Evolutionary conservation across 2,113 vertebrate genomes (phyloP), one percentile per base, ranked within the genome.

Genomic region (Apteryx mantelli): DNA sequence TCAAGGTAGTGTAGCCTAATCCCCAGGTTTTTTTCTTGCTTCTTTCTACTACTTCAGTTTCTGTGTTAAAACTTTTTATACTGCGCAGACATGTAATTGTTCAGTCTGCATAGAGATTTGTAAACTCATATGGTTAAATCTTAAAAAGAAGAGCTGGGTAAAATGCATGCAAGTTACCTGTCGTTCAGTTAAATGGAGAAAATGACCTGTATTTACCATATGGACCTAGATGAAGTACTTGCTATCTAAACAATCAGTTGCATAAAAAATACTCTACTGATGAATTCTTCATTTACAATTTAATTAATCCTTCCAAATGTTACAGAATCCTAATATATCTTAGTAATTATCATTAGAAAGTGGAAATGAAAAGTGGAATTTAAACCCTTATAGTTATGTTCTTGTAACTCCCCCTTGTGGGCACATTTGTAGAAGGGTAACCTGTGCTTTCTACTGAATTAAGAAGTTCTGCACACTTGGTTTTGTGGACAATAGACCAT

Each of bases 1-100:
- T 98, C 97, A 94, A 99, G 99, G 99, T 98, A 98, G 50, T 40
- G 78, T 88, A 77, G 50, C 64, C 50, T 58, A 38, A 5, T 89
- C 53, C 46, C 2, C 53, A 26, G 7, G 20, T 83, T 42, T 55
- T 73, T 94, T 89, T 77, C 20, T 46, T 92, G 6, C 18, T 84
- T 63, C 38, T 87, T 76, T 3, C 2, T 36, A 40, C 16, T 84
- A 18, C 12, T 70, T 86, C 38, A 15, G 3, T 89, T 86, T 95
- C 8, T 82, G 19, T 73, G 38, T 13, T 84, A 71, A 86, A 94
- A 83, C 6, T 34, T 68, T 76, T 79, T 79, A 8, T 77, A 40
- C 24, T 74, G 38, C 18, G 28, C 9, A 76, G 38, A 55, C 3
- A 3, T 48, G 21, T 71, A 80, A 65, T 65, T 75, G 7, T 76